Base-by-base conservation (phyloP, 2,888 invertebrate species). In the Acleris cristana region DNA sequence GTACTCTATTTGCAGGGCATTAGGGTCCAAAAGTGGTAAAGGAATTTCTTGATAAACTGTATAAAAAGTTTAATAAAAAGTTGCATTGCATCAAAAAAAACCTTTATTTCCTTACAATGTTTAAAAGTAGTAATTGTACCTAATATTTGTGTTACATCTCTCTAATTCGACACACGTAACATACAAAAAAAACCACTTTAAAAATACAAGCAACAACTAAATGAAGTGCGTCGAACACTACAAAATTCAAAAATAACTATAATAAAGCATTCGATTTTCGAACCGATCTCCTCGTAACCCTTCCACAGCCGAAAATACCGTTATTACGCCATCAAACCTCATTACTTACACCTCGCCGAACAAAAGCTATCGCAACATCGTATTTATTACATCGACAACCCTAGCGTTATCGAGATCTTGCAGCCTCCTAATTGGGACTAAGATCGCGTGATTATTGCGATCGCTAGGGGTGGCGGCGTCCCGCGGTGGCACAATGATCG, bases 371-470 rank as follows among this genome's bases (percentile, higher is more conserved):
- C 70, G 71, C 74, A 79, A 76, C 71, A 64, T 69, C 60, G 26
- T 71, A 71, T 70, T 74, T 70, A 69, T 75, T 71, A 69, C 70
- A 70, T 70, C 72, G 71, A 69, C 68, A 70, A 64, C 65, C 65
- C 58, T 63, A 57, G 59, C 71, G 74, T 80, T 83, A 86, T 86
- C 81, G 70, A 73, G 82, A 86, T 85, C 80, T 80, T 71, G 66
- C 79, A 80, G 79, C 79, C 80, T 86, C 86, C 84, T 83, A 87
- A 88, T 85, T 86, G 81, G 79, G 74, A 79, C 72, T 70, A 78
- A 86, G 84, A 87, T 86, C 83, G 74, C 74, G 77, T 85, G 86
- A 88, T 88, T 88, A 85, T 79, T 75, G 79, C 78, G 76, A 79
- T 79, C 72, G 77, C 73, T 75, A 74, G 73, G 77, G 77, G 81